Conservation (phyloP, 2,797 vertebrate genomes). For the Nasua narica region DNA sequence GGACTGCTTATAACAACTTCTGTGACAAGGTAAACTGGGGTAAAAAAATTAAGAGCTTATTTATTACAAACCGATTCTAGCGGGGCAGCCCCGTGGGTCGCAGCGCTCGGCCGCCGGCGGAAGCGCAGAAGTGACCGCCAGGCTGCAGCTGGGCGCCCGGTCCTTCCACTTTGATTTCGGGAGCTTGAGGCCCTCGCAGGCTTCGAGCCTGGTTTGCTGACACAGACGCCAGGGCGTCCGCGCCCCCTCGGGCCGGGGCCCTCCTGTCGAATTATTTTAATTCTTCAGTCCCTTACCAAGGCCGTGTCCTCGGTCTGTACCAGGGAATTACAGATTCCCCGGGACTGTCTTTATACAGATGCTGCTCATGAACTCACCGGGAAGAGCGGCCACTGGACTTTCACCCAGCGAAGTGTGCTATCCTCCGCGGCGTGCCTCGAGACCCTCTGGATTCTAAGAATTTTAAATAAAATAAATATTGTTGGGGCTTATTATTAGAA, state of each 20-base stretch:
- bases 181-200: background rate
- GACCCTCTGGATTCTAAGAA: background rate
- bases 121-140: too few relatives aligned
- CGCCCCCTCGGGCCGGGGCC: background rate
- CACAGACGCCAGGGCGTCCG: background rate
- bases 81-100: background rate
- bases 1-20: background rate
- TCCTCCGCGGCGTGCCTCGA: rapidly evolving
- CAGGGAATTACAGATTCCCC: rapidly evolving
- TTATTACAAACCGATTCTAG: background rate
- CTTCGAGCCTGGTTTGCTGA: background rate
- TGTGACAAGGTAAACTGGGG: background rate
- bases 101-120: rapidly evolving
- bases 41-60: background rate
- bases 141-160: background rate
- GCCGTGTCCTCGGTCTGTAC: background rate
- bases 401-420: too few relatives aligned
- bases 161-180: background rate
- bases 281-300: background rate
- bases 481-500: background rate
- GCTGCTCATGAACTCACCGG: rapidly evolving
- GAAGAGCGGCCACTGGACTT: background rate
- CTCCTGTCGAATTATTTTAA: background rate
- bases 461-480: too few relatives aligned
- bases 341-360: background rate